phyloP scores from a whole-genome alignment of 37 sponge, comb jelly and placozoan species.

The Hexactinellida sp. region DNA sequence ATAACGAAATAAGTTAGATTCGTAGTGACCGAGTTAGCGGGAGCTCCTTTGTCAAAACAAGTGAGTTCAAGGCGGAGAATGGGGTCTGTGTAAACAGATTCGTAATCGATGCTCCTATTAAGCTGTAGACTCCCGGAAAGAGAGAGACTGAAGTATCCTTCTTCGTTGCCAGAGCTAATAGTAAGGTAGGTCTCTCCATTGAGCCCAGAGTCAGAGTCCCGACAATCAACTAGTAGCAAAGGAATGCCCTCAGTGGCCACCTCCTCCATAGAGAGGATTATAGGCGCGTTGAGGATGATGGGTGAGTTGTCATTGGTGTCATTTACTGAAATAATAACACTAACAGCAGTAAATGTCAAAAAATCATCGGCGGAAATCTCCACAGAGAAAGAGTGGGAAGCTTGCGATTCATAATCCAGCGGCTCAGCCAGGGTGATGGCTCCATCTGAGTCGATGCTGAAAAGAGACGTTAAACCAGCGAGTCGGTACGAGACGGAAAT shows the following conservation, averaged over 20 bases:
- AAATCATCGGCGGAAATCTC: not conserved
- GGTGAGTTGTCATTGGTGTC: not conserved
- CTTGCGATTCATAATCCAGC: not conserved
- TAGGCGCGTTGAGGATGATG: not conserved
- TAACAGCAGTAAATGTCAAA: not conserved
- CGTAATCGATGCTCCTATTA: not conserved
- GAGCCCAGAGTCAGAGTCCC: not conserved
- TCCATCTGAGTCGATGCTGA: not conserved
- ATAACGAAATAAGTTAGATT: not conserved
- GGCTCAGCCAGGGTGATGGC: not conserved
- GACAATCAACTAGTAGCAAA: not conserved
- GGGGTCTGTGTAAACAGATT: not conserved
- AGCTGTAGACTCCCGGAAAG: not conserved
- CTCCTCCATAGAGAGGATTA: not conserved
- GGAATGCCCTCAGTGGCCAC: not conserved
- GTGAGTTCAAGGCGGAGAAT: not conserved
- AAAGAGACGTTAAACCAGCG: not conserved
- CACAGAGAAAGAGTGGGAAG: constrained; percentile 1
- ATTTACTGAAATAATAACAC: not conserved
- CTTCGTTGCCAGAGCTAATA: not conserved
- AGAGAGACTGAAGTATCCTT: not conserved
- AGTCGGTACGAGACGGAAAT: not conserved
- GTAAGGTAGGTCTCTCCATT: not conserved
- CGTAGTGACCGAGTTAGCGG: not conserved
- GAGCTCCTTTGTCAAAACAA: not conserved